These are phyloP conservation scores for Sclerurus mexicanus DNA, from an alignment of 2,113 vertebrate species.

Conservation along the genomic window DNA sequence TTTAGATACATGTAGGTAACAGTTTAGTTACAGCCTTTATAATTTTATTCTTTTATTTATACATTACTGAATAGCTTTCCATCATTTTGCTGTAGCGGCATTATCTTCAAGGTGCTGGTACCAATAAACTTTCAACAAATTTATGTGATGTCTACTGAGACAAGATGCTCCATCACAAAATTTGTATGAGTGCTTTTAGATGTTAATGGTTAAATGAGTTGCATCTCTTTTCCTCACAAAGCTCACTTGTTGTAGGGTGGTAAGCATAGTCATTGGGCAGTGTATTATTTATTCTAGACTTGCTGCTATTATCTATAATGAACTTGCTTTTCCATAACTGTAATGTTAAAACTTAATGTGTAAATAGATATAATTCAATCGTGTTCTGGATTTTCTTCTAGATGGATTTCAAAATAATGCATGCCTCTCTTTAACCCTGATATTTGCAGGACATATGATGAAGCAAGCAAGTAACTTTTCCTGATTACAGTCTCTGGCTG, in stretches of 20 bases:
- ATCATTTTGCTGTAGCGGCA: neutral
- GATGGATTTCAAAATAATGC: neutral
- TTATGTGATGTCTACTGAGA: neutral
- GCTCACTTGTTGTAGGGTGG: neutral
- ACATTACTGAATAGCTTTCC: neutral
- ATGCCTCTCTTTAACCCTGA: neutral
- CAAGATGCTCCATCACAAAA: neutral
- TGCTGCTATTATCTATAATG: neutral
- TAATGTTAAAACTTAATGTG: neutral
- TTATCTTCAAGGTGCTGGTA: neutral
- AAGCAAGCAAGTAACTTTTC: neutral
- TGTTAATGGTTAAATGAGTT: neutral
- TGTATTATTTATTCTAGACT: neutral
- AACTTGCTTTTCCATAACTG: rapidly evolving
- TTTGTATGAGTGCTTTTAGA: neutral
- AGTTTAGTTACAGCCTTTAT: neutral
- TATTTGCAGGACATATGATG: neutral
- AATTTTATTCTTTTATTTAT: neutral
- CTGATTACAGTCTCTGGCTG: neutral
- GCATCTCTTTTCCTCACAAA: neutral
- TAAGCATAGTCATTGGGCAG: neutral
- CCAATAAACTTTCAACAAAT: neutral
- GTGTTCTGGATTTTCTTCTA: neutral
- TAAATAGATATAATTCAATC: neutral
- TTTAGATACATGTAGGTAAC: neutral